Percentiles rank a stretch among this genome's conserved stretches.
phyloP scores from a whole-genome alignment of 2,113 vertebrate genomes.

The Malurus cyaneus region DNA sequence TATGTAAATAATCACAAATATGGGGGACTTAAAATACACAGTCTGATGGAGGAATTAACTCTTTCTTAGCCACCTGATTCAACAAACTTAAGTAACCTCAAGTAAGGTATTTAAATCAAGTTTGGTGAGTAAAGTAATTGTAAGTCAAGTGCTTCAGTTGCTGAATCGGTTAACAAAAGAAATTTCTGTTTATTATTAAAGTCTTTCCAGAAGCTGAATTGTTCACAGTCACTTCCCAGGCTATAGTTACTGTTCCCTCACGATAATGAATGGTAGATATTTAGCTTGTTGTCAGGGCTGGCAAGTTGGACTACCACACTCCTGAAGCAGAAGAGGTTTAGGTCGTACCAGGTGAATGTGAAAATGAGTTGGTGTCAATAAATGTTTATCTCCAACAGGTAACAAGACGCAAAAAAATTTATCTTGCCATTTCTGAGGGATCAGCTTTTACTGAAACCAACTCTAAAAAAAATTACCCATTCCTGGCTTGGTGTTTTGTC shows the following conservation, averaged over 20 bases:
- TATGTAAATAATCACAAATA: constrained; percentile 9
- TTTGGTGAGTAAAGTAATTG: not conserved
- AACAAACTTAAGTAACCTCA: not conserved
- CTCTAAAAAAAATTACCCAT: not conserved
- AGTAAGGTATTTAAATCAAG: not conserved
- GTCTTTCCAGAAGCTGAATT: not conserved
- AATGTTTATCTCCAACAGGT: not conserved
- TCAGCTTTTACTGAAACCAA: not conserved
- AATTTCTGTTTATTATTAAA: not conserved
- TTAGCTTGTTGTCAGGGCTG: not conserved
- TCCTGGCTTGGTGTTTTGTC: not conserved
- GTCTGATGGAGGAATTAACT: not conserved
- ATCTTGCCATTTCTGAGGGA: not conserved
- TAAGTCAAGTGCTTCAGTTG: not conserved
- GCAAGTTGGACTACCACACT: not conserved
- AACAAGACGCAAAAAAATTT: not conserved
- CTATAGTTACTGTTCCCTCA: not conserved
- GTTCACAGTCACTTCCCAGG: not conserved
- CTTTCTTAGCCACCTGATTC: not conserved
- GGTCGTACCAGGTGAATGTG: not conserved
- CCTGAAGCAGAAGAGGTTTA: not conserved
- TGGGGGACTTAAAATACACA: not conserved
- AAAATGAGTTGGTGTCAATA: not conserved
- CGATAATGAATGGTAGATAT: not conserved
- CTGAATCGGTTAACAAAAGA: not conserved